Conservation (phyloP, 2,113 vertebrate species). For the Orthonyx spaldingii region DNA sequence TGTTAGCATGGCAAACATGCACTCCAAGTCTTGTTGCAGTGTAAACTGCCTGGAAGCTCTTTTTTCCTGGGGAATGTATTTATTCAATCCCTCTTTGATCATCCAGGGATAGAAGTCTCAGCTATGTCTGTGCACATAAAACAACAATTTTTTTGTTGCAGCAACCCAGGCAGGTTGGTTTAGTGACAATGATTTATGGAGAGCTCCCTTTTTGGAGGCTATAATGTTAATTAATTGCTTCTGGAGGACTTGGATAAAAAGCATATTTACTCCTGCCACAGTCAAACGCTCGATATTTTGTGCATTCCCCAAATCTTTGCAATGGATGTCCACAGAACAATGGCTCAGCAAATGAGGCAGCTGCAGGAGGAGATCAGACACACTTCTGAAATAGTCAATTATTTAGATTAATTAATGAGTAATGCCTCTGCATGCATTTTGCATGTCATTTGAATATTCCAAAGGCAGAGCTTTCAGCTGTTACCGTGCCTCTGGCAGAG, state of each 20-base stretch:
- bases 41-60: neutral
- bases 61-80: neutral
- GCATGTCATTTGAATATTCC: neutral
- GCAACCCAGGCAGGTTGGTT: neutral
- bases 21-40: neutral
- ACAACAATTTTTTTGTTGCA: neutral
- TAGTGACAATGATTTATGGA: neutral
- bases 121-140: neutral
- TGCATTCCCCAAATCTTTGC: neutral
- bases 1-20: neutral
- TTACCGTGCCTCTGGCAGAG: neutral
- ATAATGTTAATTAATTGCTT: constrained; percentile 29
- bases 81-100: neutral
- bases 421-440: constrained; percentile 20
- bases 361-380: constrained; percentile 22
- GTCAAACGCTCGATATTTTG: neutral
- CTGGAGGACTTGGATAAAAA: constrained; percentile 10
- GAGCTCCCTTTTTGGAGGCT: neutral
- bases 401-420: constrained; percentile 45
- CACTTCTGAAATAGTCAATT: neutral
- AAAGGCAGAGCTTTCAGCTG: neutral
- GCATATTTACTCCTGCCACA: neutral
- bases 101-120: neutral
- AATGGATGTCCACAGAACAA: neutral
- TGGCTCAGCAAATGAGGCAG: neutral